These are phyloP conservation scores for Crossaster papposus DNA, from an alignment of 53 echinoderm and acorn worm genomes.

Conservation along the genomic window DNA sequence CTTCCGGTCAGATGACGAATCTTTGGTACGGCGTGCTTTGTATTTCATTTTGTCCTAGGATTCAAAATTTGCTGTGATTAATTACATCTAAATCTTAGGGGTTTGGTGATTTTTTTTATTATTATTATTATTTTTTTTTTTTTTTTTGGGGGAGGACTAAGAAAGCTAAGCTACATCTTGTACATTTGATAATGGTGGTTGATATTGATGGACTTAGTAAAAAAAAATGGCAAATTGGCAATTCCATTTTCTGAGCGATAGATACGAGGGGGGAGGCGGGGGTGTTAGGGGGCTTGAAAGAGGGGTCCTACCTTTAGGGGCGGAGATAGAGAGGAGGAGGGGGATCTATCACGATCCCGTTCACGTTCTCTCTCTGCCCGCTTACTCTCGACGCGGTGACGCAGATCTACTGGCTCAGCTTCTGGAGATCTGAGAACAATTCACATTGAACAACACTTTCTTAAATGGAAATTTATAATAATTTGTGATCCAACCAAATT, in stretches of 20 bases:
- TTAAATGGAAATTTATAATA: neutral
- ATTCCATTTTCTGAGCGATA: too few species aligned
- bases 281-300: neutral
- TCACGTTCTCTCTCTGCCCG: slow-evolving; percentile 85
- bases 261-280: too few species aligned
- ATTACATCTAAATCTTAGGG: too few species aligned
- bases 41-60: slow-evolving; percentile 56
- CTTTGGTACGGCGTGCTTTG: slow-evolving; percentile 36
- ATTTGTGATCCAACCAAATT: too few species aligned
- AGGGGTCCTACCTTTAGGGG: slow-evolving; percentile 59
- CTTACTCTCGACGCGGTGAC: slow-evolving; percentile 94
- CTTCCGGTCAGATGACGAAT: slow-evolving; percentile 65
- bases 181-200: too few species aligned
- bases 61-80: neutral
- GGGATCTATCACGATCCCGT: slow-evolving; percentile 63
- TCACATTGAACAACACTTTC: neutral
- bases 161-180: too few species aligned
- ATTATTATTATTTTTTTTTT: too few species aligned
- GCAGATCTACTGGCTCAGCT: slow-evolving; percentile 72
- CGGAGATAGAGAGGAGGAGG: slow-evolving; percentile 64
- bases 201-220: too few species aligned
- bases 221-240: too few species aligned
- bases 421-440: slow-evolving; percentile 56
- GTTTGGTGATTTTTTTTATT: too few species aligned
- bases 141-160: too few species aligned